A percentile compares a stretch with the other conserved stretches of the same genome.
phyloP scores from a whole-genome alignment of 2,888 invertebrate species.

The Drosophila aldrichi region DNA sequence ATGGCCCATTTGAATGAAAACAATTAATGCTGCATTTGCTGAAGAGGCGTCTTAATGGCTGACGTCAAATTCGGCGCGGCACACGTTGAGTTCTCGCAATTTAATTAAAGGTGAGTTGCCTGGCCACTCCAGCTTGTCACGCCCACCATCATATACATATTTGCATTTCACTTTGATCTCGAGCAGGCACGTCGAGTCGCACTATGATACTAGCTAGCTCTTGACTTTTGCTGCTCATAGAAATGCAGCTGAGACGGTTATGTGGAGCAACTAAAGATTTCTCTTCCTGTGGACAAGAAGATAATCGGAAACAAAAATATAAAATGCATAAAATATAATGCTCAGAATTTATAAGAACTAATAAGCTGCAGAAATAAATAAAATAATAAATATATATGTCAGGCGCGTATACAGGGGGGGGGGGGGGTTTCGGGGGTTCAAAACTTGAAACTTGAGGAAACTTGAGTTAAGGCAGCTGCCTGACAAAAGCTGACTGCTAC shows the following conservation, averaged over 20 bases:
- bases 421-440: too few species aligned
- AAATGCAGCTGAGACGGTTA: slow-evolving; percentile 54
- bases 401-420: too few species aligned
- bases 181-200: slow-evolving; percentile 15
- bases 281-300: neutral
- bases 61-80: slow-evolving; percentile 23
- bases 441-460: too few species aligned
- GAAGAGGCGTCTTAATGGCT: slow-evolving; percentile 76
- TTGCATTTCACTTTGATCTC: slow-evolving; percentile 82
- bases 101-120: slow-evolving; percentile 74
- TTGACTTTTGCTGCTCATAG: slow-evolving; percentile 46
- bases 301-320: too few species aligned
- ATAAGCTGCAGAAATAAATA: too few species aligned
- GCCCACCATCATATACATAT: slow-evolving; percentile 39
- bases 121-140: slow-evolving; percentile 45
- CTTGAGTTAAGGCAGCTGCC: too few species aligned
- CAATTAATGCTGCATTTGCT: slow-evolving; percentile 82
- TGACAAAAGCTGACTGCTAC: too few species aligned
- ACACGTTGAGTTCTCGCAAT: slow-evolving; percentile 50
- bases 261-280: neutral
- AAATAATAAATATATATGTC: too few species aligned
- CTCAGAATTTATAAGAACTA: too few species aligned
- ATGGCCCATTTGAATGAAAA: slow-evolving; percentile 67
- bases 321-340: too few species aligned
- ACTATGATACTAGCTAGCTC: slow-evolving; percentile 13